Evolutionary conservation across 2,888 invertebrate species (phyloP).

Genomic region (Aphodius sticticus): DNA sequence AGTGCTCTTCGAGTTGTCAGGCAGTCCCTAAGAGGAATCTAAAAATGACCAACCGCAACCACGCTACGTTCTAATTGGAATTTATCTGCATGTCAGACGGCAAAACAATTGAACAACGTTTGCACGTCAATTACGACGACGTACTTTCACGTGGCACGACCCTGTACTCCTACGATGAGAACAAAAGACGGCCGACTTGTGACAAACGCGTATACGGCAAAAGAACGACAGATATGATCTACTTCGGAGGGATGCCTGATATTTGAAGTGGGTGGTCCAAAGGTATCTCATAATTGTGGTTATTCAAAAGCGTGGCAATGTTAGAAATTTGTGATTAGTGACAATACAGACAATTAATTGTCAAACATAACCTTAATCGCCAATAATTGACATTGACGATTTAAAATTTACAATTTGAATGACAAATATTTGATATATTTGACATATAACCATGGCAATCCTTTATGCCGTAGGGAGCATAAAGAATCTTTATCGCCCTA

Average conservation of each 20-base stretch:
- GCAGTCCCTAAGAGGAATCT: background rate
- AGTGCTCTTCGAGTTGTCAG: background rate
- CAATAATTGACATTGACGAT: no score
- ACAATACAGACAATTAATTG: no score
- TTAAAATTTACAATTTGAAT: no score
- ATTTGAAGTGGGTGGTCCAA: background rate
- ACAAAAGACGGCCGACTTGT: background rate
- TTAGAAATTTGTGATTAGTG: no score
- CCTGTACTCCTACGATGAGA: background rate
- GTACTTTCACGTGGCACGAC: constrained; percentile 18
- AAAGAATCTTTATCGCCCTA: no score
- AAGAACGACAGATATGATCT: constrained; percentile 9
- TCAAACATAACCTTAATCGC: no score
- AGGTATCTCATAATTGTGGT: background rate
- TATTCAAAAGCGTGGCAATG: no score
- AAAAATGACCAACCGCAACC: background rate
- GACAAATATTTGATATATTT: no score
- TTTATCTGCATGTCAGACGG: constrained; percentile 22
- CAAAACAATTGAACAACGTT: constrained; percentile 16
- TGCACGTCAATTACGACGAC: constrained; percentile 23
- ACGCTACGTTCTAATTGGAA: constrained; percentile 21
- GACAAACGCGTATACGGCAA: constrained; percentile 6
- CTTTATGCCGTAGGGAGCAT: no score
- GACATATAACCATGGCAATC: no score
- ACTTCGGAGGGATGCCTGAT: background rate